Evolutionary conservation across 2,797 vertebrate genomes (phyloP).

Genomic region (Knipowitschia caucasica): DNA sequence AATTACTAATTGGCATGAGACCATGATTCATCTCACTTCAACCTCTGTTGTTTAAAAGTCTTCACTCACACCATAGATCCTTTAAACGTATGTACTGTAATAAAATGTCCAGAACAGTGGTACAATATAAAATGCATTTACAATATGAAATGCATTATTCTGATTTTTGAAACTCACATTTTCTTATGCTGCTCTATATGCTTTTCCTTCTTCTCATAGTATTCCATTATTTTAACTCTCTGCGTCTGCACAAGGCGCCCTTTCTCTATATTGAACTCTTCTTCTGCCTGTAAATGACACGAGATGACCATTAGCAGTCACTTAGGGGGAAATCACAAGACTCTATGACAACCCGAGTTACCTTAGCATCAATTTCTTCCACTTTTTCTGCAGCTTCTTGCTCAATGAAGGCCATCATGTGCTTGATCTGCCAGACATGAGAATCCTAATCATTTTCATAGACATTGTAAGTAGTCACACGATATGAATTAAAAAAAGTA

Average conservation of each 20-base stretch:
- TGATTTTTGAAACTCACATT: slow-evolving; percentile 78
- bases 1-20: no score
- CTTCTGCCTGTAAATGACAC: slow-evolving; percentile 80
- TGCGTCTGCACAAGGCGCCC: slow-evolving; percentile 93
- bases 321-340: slow-evolving; percentile 8
- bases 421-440: slow-evolving; percentile 83
- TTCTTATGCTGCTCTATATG: slow-evolving; percentile 99
- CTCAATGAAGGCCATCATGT: slow-evolving; percentile 99
- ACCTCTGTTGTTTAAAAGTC: no score
- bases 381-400: slow-evolving; percentile 97
- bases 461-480: no score
- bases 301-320: not conserved
- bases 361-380: slow-evolving; percentile 96
- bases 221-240: slow-evolving; percentile 92
- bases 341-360: slow-evolving; percentile 46
- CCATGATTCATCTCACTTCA: no score
- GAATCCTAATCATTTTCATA: no score
- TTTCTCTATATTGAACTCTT: slow-evolving; percentile 97
- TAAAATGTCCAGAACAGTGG: no score
- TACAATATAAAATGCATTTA: no score
- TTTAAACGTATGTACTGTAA: no score
- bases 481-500: no score
- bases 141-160: not conserved
- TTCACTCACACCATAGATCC: no score
- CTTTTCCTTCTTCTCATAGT: slow-evolving; percentile 97